Evolutionary conservation across 1,140 invertebrate species (phyloP), one percentile per base, ranked within the genome.

Genomic region (Cydia pomonella): DNA sequence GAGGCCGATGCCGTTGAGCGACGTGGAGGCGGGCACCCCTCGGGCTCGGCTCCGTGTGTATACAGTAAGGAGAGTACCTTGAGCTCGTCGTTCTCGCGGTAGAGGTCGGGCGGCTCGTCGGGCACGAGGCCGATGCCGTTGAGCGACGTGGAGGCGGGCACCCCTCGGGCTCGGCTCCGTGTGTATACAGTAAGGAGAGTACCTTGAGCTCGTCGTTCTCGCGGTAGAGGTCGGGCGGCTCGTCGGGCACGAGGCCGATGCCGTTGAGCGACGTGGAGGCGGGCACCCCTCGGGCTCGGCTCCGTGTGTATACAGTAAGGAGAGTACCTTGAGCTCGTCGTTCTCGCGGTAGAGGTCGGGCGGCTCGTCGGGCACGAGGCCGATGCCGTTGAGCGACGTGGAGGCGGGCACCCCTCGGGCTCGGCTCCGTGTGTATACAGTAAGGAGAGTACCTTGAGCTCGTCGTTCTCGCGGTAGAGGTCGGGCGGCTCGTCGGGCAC

Each of bases 161-260:
- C 63, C 27, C 63, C 63, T 27, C 63, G 63, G 0, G 63, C 95
- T 78, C 95, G 92, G n/a, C n/a, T n/a, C n/a, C n/a, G n/a, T n/a
- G n/a, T n/a, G n/a, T n/a, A n/a, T n/a, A n/a, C n/a, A n/a, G n/a
- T n/a, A n/a, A n/a, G n/a, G n/a, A 62, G 7, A 0, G 59, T 50
- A 96, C 96, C 93, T 97, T 97, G 0, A 97, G 92, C 87, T 97
- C 96, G 84, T 97, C 96, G 84, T 97, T 97, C 88, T 97, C 97
- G 87, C 97, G 96, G 81, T 95, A 96, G n/a, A 97, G 90, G 91
- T 97, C 96, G 1, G 95, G 94, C 3, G 96, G 95, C 83, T 97
- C 96, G 74, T 97, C 96, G 0, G 94, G 92, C 1, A 96, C 94
- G 7, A 96, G 93, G 2, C 95, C 95, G 29, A 97, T 96, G 0